Conservation (phyloP, 2,797 vertebrate genomes). For the Carcharodon carcharias region DNA sequence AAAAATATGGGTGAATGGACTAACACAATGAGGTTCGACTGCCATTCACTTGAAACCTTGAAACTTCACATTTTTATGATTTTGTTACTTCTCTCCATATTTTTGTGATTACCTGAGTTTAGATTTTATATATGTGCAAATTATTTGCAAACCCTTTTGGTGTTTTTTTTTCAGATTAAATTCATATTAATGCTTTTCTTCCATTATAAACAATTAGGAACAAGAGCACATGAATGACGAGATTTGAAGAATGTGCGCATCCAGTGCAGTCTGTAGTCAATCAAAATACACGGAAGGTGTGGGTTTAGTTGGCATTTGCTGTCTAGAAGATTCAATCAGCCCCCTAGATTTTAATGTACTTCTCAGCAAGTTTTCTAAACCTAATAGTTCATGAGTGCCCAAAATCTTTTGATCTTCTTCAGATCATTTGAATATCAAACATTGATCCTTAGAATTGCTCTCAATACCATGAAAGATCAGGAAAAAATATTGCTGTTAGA, state of each 20-base stretch:
- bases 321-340: background rate
- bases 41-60: background rate
- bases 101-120: background rate
- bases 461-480: background rate
- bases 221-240: background rate
- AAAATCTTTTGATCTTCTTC: background rate
- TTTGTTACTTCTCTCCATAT: background rate
- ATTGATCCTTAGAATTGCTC: background rate
- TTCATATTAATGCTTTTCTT: background rate
- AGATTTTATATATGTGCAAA: background rate
- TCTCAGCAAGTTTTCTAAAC: background rate
- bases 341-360: background rate
- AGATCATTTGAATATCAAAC: background rate
- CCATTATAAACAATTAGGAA: background rate
- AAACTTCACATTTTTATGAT: background rate
- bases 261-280: background rate
- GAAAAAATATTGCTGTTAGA: background rate
- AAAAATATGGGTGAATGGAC: background rate
- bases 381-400: background rate
- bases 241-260: background rate
- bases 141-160: background rate
- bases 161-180: background rate
- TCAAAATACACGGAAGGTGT: background rate
- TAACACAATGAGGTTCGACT: background rate
- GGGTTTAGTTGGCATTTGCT: background rate